phyloP scores from a whole-genome alignment of 2,888 invertebrate species.

The Dryobota labecula region DNA sequence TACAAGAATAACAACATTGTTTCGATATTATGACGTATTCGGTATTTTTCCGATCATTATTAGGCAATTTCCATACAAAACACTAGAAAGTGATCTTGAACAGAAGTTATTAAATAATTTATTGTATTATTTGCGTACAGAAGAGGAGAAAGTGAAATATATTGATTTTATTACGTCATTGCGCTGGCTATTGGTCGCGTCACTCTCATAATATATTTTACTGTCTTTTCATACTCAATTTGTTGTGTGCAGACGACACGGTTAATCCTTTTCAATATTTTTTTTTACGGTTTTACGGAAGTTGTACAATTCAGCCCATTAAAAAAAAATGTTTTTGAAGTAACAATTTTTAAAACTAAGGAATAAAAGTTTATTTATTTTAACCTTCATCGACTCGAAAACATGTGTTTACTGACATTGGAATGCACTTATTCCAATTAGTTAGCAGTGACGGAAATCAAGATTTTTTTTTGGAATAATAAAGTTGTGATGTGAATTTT shows the following conservation, averaged over 20 bases:
- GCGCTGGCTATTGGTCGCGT: conserved; percentile 3
- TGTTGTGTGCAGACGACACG: conserved; percentile 41
- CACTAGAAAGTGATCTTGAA: conserved; percentile 50
- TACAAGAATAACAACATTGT: conserved; percentile 2
- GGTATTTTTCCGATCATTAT: conserved; percentile 35
- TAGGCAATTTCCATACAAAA: conserved; percentile 26
- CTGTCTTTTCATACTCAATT: conserved; percentile 32
- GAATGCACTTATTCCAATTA: conserved; percentile 10
- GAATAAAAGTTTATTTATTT: neutral
- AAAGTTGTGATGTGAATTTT: neutral
- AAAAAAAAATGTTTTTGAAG: neutral
- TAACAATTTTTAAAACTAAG: too few relatives aligned
- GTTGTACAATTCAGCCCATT: too few relatives aligned
- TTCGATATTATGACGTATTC: neutral
- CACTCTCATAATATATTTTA: conserved; percentile 34
- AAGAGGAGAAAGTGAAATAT: conserved; percentile 56
- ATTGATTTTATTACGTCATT: conserved; percentile 34
- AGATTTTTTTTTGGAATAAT: conserved; percentile 4
- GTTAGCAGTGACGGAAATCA: neutral
- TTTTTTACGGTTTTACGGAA: neutral
- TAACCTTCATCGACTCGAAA: neutral
- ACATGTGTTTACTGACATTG: neutral
- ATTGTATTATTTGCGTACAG: conserved; percentile 52
- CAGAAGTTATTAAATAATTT: conserved; percentile 45
- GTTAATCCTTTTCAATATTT: neutral